Evolutionary conservation across 2,888 invertebrate species (phyloP).

Genomic region (Clitarchus hookeri): DNA sequence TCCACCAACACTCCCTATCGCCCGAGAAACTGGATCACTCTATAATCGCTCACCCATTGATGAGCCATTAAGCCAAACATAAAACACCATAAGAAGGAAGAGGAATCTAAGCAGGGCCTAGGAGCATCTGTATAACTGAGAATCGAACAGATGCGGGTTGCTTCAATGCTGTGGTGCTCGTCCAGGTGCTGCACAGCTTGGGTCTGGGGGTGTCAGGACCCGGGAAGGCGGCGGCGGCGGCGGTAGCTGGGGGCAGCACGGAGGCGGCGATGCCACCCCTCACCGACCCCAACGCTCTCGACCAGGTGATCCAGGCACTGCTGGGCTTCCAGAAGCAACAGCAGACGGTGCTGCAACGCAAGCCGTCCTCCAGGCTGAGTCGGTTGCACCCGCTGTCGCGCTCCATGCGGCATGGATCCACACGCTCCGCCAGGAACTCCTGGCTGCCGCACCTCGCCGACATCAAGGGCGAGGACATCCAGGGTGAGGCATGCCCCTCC

Average conservation of each 20-base stretch:
- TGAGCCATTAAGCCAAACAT: too few species aligned
- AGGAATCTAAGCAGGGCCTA: too few species aligned
- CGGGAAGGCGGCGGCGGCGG: not conserved
- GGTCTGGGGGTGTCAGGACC: not conserved
- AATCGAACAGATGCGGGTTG: too few species aligned
- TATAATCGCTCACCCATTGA: too few species aligned
- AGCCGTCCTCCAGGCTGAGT: conserved; percentile 50
- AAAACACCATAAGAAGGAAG: too few species aligned
- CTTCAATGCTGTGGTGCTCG: not conserved
- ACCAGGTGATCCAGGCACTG: conserved; percentile 39
- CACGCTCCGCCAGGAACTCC: conserved; percentile 33
- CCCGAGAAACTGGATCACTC: too few species aligned
- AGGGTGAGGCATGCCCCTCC: conserved; percentile 30
- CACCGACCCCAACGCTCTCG: conserved; percentile 55
- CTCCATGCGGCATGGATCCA: conserved; percentile 47
- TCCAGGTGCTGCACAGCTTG: conserved; percentile 22
- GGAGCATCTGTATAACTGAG: too few species aligned
- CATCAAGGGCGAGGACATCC: conserved; percentile 24
- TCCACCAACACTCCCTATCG: too few species aligned
- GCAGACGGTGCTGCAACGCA: not conserved
- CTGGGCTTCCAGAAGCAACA: conserved; percentile 35
- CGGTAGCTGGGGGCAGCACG: not conserved
- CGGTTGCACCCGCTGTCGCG: conserved; percentile 55
- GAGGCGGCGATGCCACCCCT: conserved; percentile 43
- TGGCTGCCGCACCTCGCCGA: conserved; percentile 27